Conservation (phyloP, 2,797 vertebrate species). For the Selene dorsalis region DNA sequence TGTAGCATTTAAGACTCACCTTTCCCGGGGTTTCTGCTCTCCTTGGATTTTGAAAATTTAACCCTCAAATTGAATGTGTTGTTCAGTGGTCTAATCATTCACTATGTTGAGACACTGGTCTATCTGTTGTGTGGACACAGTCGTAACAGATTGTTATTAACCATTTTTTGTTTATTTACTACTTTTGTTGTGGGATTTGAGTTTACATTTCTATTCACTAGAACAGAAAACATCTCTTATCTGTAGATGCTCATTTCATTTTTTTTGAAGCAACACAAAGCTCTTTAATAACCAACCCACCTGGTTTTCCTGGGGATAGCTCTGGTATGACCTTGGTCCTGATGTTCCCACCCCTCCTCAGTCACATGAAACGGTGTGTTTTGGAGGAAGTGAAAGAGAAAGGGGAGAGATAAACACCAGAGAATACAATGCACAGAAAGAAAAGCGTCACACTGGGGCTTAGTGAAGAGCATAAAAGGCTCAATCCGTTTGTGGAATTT, state of each 20-base stretch:
- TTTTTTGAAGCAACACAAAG: constrained; percentile 1
- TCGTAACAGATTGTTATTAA: constrained; percentile 32
- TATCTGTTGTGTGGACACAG: constrained; percentile 30
- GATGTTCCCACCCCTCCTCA: not conserved
- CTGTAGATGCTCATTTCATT: constrained; percentile 8
- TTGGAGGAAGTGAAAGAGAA: constrained; percentile 67
- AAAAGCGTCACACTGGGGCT: constrained; percentile 47
- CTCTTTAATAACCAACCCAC: constrained; percentile 14
- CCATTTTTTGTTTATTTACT: constrained; percentile 37
- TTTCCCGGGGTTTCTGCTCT: constrained; percentile 16
- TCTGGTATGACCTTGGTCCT: constrained; percentile 10
- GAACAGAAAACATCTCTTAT: constrained; percentile 34
- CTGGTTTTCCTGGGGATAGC: constrained; percentile 20
- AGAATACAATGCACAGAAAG: constrained; percentile 52
- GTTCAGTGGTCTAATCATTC: constrained; percentile 32
- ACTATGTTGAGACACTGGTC: not conserved
- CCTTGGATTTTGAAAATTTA: constrained; percentile 3
- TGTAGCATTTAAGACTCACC: constrained; percentile 38
- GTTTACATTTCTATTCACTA: constrained; percentile 12
- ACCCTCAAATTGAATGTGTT: constrained; percentile 3
- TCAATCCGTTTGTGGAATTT: constrained; percentile 63
- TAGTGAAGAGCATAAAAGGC: constrained; percentile 41
- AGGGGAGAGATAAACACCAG: constrained; percentile 53
- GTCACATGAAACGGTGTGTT: constrained; percentile 41
- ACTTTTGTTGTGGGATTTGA: constrained; percentile 14